A percentile compares a stretch with the other conserved stretches of the same genome.
phyloP scores from a whole-genome alignment of 35 echinoderm and acorn worm genomes.

The Stichopus chloronotus region DNA sequence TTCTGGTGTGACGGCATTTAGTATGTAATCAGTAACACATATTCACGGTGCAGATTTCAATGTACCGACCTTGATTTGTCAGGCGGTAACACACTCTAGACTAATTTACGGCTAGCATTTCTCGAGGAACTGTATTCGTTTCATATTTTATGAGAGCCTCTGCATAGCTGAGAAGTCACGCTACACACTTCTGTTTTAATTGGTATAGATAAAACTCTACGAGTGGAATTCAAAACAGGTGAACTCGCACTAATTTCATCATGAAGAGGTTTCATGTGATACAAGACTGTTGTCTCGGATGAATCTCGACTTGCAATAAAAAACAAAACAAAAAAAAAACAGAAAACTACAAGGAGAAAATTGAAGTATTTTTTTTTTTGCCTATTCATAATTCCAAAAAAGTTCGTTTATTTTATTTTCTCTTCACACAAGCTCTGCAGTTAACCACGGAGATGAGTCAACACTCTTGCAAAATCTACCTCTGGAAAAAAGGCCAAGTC shows the following conservation, averaged over 20 bases:
- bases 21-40: background rate
- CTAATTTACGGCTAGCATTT: constrained; percentile 42
- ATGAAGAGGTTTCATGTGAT: constrained; percentile 12
- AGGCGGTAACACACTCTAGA: constrained; percentile 27
- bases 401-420: too few species aligned
- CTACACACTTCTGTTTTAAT: constrained; percentile 37
- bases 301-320: background rate
- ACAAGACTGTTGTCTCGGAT: background rate
- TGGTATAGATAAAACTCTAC: constrained; percentile 38
- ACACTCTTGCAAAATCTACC: too few species aligned
- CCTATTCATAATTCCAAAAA: too few species aligned
- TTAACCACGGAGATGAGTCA: too few species aligned
- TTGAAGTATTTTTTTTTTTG: too few species aligned
- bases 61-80: constrained; percentile 23
- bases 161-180: constrained; percentile 44
- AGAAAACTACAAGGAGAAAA: too few species aligned
- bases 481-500: too few species aligned
- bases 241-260: constrained; percentile 39
- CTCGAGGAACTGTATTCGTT: constrained; percentile 47
- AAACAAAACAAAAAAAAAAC: background rate
- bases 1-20: constrained; percentile 3
- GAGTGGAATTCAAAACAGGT: constrained; percentile 40
- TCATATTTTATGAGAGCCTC: constrained; percentile 28
- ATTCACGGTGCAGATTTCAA: background rate
- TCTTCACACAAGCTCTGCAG: too few species aligned